Percentiles rank a stretch among this genome's conserved stretches.
Conservation (phyloP, 2,888 invertebrate genomes). For the Agonum fuliginosum region DNA sequence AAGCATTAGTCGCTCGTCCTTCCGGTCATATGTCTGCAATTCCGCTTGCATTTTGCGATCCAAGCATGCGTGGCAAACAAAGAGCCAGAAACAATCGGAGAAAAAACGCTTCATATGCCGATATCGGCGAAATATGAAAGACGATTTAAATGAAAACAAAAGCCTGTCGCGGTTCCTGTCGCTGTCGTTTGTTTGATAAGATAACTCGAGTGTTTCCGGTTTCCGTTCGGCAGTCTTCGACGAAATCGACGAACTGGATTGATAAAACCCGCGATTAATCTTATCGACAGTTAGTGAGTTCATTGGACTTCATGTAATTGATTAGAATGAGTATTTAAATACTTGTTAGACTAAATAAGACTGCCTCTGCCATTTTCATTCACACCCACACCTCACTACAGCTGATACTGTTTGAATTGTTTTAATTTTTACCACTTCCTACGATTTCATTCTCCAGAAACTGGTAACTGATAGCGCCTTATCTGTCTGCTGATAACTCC, state of each 20-base stretch:
- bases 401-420: neutral
- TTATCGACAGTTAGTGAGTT: slow-evolving; percentile 51
- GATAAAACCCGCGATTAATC: slow-evolving; percentile 49
- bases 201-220: slow-evolving; percentile 55
- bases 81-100: neutral
- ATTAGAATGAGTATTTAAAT: slow-evolving; percentile 49
- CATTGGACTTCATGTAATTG: slow-evolving; percentile 57
- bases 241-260: slow-evolving; percentile 58
- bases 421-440: neutral
- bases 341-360: slow-evolving; percentile 37
- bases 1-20: slow-evolving; percentile 39
- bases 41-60: slow-evolving; percentile 41
- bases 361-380: slow-evolving; percentile 4
- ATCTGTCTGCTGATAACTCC: neutral
- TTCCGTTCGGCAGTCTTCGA: slow-evolving; percentile 57
- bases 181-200: slow-evolving; percentile 54
- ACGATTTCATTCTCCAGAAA: neutral
- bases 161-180: slow-evolving; percentile 54
- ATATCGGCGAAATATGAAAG: slow-evolving; percentile 46
- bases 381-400: slow-evolving; percentile 1
- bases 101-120: neutral
- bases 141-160: slow-evolving; percentile 45
- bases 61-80: slow-evolving; percentile 23
- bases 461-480: neutral
- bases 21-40: slow-evolving; percentile 50